Evolutionary conservation across 2,113 vertebrate genomes (phyloP).

Genomic region (Ceyx margarethae): DNA sequence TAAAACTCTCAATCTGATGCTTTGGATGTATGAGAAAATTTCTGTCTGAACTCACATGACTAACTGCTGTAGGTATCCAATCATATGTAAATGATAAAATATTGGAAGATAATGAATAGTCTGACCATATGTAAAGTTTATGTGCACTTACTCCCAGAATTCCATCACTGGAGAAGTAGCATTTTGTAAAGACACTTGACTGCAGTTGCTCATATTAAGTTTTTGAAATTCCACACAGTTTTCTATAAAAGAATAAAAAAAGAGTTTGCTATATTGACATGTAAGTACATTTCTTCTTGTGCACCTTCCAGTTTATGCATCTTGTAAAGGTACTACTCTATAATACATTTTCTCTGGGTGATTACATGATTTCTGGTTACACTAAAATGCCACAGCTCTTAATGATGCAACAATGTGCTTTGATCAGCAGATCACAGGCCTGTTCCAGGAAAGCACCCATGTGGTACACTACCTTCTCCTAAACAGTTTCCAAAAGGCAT

Average conservation of each 20-base stretch:
- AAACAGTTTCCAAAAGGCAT: not conserved
- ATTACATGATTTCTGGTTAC: not conserved
- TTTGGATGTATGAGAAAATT: not conserved
- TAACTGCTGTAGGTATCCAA: not conserved
- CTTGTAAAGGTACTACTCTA: not conserved
- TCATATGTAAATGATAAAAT: not conserved
- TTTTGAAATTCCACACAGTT: slow-evolving; percentile 93
- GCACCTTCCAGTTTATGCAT: not conserved
- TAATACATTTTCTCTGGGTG: not conserved
- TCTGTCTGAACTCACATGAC: not conserved
- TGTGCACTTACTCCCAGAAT: slow-evolving; percentile 97
- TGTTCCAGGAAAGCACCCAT: not conserved
- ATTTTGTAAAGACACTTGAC: slow-evolving; percentile 80
- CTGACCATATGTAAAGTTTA: not conserved
- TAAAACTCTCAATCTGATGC: not conserved
- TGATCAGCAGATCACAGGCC: not conserved
- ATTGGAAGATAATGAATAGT: not conserved
- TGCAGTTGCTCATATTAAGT: slow-evolving; percentile 90
- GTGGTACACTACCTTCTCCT: not conserved
- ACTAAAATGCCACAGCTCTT: not conserved
- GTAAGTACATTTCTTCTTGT: not conserved
- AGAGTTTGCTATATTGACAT: not conserved
- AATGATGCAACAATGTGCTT: not conserved
- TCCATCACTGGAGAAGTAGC: slow-evolving; percentile 97
- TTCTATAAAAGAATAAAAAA: slow-evolving; percentile 75